Base-by-base conservation (phyloP, 2,113 vertebrate genomes). In the Reinhardtius hippoglossoides region DNA sequence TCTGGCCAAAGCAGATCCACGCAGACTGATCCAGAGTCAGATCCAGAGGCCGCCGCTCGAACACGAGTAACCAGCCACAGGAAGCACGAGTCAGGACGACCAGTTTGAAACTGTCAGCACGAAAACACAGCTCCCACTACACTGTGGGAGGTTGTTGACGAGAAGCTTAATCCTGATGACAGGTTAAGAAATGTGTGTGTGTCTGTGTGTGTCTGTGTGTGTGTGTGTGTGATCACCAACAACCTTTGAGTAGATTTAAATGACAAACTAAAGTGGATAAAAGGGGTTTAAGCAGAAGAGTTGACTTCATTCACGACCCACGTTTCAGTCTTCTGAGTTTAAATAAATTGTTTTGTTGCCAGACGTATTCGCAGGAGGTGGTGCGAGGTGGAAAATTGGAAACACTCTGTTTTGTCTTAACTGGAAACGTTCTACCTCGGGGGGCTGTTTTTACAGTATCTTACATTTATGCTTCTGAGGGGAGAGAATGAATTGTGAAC, bases 391-490 rank as follows among this genome's bases (percentile, higher is more conserved):
- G 48, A 20, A 61, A 69, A 35, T 26, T 5, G 42, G 23, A 71
- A n/a, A 18, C 63, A 21, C 26, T 42, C 40, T 18, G 23, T 24
- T 56, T 62, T 23, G 21, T 70, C 13, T 50, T 46, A 20, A 74
- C 63, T 56, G 6, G 0, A 26, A 74, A 67, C 54, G 31, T 52
- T 9, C 24, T 4, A 42, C 31, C 69, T 67, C 14, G 1, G 10
- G 21, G 21, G 56, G 18, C 27, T 61, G 24, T 66, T 69, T 69
- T 26, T 15, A 68, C 58, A 48, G 0, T 8, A 15, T 62, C 42
- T 52, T 16, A 46, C 56, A 68, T 67, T 63, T 21, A 46, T 62
- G 81, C 76, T 78, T 59, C 79, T 80, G 56, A 80, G 58, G 71
- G 71, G 75, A 64, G n/a, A 74, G 1, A 31, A 31, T 31, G 31